These are phyloP conservation scores for Geodia barretti DNA, from an alignment of 37 sponge, comb jelly and placozoan genomes.

Conservation along the genomic window DNA sequence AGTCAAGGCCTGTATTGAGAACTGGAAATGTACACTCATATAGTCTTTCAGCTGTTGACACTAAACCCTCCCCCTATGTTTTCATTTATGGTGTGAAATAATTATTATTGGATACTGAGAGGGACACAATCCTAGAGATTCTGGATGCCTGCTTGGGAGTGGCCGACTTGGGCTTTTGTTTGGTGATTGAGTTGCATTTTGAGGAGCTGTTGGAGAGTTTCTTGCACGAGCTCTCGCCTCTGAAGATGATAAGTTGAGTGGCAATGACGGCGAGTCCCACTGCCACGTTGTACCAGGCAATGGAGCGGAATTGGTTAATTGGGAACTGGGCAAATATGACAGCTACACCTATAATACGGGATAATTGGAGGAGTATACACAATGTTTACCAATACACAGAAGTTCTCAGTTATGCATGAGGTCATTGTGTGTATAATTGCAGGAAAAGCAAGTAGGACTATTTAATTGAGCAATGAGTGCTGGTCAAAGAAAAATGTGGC, in stretches of 20 bases:
- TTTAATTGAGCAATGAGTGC: too few species aligned
- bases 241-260: neutral
- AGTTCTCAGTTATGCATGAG: too few species aligned
- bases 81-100: too few species aligned
- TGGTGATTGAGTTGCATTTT: neutral
- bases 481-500: too few species aligned
- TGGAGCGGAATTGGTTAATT: conserved; percentile 35
- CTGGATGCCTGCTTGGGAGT: neutral
- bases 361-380: neutral
- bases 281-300: conserved; percentile 46
- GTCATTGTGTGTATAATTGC: too few species aligned
- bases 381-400: too few species aligned
- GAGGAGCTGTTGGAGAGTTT: neutral
- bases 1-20: too few species aligned
- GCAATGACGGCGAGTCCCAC: conserved; percentile 8
- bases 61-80: too few species aligned
- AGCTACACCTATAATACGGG: conserved; percentile 20
- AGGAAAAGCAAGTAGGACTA: too few species aligned
- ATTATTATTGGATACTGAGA: neutral
- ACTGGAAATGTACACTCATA: neutral
- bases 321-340: conserved; percentile 29
- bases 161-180: neutral
- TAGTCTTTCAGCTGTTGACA: neutral
- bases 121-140: neutral
- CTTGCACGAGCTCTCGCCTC: conserved; percentile 4